Conservation (phyloP, 2,113 vertebrate genomes). For the Cygnus atratus region DNA sequence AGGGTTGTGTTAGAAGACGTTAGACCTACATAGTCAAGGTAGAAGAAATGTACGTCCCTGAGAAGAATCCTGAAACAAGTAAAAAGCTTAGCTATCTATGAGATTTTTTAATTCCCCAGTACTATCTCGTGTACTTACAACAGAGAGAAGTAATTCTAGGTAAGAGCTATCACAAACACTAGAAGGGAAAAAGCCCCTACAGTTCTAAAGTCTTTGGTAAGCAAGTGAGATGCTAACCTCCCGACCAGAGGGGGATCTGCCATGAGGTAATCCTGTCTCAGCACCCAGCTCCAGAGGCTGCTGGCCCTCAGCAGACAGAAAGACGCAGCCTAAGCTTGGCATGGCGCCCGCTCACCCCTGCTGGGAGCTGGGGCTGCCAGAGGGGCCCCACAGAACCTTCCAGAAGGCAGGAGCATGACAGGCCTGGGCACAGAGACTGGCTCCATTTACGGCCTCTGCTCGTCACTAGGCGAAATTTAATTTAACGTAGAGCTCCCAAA, state of each 20-base stretch:
- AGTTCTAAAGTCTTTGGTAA: not conserved
- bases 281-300: not conserved
- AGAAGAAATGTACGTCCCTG: not conserved
- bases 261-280: not conserved
- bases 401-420: not conserved
- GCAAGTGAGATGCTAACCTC: not conserved
- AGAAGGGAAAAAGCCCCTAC: no score
- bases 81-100: not conserved
- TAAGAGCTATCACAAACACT: not conserved
- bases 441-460: not conserved
- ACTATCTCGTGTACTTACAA: not conserved
- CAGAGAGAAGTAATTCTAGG: not conserved
- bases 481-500: accelerated
- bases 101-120: not conserved
- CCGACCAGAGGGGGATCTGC: accelerated
- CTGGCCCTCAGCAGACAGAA: accelerated
- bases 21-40: not conserved
- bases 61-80: not conserved
- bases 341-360: not conserved
- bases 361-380: no score
- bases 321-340: not conserved
- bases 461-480: not conserved
- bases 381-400: not conserved
- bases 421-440: no score
- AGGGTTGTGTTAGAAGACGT: not conserved